A percentile compares a stretch with the other conserved stretches of the same genome.
phyloP scores from a whole-genome alignment of 2,113 vertebrate species.

The Platanista minor region DNA sequence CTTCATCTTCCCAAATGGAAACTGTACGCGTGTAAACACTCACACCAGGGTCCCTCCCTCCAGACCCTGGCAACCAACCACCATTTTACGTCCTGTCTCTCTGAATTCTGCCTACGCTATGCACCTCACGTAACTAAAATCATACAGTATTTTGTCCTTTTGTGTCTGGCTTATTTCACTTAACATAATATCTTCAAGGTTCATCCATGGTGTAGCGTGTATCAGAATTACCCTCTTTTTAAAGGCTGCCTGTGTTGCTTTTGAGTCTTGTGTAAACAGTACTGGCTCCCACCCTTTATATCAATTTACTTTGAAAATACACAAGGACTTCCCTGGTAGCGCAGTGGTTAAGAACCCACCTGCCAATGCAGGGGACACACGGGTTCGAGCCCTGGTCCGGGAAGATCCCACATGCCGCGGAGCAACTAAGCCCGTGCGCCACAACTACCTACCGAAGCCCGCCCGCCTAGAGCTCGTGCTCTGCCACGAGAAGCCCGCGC shows the following conservation, averaged over 20 bases:
- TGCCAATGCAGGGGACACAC: too few relatives aligned
- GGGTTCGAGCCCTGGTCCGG: too few relatives aligned
- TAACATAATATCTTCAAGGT: background rate
- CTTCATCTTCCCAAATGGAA: background rate
- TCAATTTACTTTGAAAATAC: background rate
- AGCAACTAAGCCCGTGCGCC: too few relatives aligned
- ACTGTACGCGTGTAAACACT: background rate
- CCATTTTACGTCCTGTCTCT: background rate
- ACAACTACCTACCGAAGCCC: too few relatives aligned
- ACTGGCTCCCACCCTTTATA: background rate
- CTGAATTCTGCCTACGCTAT: too few relatives aligned
- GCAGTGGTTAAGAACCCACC: too few relatives aligned
- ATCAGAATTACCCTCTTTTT: background rate
- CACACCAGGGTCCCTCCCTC: fast-evolving
- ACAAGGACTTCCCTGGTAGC: too few relatives aligned
- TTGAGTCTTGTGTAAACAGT: background rate
- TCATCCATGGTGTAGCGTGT: background rate
- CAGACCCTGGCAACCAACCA: background rate
- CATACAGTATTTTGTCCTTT: background rate
- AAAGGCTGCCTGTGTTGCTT: background rate
- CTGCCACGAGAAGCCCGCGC: too few relatives aligned
- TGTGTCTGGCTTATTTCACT: background rate
- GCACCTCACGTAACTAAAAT: background rate
- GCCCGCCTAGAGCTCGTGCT: too few relatives aligned
- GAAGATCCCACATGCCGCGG: too few relatives aligned